phyloP scores from a whole-genome alignment of 2,888 invertebrate species.

The Phortica magna region DNA sequence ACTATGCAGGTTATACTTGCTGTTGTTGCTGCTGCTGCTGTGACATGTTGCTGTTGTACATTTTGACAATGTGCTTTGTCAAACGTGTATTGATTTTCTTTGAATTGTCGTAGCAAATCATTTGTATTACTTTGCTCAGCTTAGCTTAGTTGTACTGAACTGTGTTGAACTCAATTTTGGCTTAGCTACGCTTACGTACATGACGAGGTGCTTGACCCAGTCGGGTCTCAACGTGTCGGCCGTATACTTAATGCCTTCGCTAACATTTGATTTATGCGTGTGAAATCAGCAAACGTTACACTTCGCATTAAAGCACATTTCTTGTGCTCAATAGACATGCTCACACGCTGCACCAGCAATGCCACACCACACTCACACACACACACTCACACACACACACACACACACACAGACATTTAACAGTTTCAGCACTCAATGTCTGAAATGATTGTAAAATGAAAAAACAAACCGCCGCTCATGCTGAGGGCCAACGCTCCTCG shows the following conservation, averaged over 20 bases:
- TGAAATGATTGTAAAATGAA: background rate
- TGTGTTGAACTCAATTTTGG: background rate
- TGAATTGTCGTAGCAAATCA: background rate
- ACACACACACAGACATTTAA: background rate
- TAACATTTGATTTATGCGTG: conserved; percentile 6
- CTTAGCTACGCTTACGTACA: background rate
- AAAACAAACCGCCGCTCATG: background rate
- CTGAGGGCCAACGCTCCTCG: background rate
- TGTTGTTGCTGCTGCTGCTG: conserved; percentile 10
- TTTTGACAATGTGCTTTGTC: background rate
- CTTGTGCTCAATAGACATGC: conserved; percentile 1
- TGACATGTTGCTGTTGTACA: conserved; percentile 3
- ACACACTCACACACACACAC: too few species aligned
- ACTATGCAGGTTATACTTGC: background rate
- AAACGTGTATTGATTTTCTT: background rate
- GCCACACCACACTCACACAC: too few species aligned
- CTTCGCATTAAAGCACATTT: background rate
- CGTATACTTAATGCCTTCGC: conserved; percentile 18
- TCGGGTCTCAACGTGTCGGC: background rate
- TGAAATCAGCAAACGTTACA: background rate
- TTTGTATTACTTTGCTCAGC: background rate
- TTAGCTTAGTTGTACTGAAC: background rate
- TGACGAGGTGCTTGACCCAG: conserved; percentile 12
- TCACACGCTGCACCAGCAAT: background rate
- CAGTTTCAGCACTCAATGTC: background rate